Percentiles rank a stretch among this genome's conserved stretches.
phyloP scores from a whole-genome alignment of 92 coral and sea anemone genomes.

The Palythoa grandis region DNA sequence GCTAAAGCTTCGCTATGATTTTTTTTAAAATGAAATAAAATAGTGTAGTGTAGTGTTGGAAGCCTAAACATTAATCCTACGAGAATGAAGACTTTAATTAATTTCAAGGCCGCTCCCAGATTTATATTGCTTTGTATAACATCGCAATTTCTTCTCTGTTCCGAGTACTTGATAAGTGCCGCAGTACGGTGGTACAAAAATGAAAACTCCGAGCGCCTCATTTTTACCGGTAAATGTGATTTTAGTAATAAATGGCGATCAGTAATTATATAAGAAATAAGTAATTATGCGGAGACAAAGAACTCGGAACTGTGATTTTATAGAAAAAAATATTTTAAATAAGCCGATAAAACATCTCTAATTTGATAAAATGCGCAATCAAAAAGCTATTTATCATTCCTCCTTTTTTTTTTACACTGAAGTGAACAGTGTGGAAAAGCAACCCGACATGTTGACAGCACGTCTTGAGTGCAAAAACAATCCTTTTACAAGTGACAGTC shows the following conservation, averaged over 20 bases:
- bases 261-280: too few relatives aligned
- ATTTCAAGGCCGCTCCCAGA: not conserved
- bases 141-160: not conserved
- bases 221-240: too few relatives aligned
- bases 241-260: too few relatives aligned
- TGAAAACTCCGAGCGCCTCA: too few relatives aligned
- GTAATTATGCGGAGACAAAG: too few relatives aligned
- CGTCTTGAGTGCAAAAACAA: not conserved
- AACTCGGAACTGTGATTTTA: too few relatives aligned
- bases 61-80: too few relatives aligned
- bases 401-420: not conserved
- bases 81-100: not conserved
- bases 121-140: not conserved
- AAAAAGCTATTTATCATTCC: slow-evolving; percentile 9
- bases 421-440: not conserved
- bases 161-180: too few relatives aligned
- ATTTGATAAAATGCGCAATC: not conserved
- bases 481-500: not conserved
- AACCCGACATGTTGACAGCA: slow-evolving; percentile 14
- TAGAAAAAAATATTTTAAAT: not conserved
- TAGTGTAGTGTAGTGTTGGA: too few relatives aligned
- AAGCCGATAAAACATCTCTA: not conserved
- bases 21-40: too few relatives aligned
- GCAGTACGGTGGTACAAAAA: too few relatives aligned
- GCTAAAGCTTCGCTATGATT: too few relatives aligned